Evolutionary conservation across 2,113 vertebrate species (phyloP).

Genomic region (Galemys pyrenaicus): DNA sequence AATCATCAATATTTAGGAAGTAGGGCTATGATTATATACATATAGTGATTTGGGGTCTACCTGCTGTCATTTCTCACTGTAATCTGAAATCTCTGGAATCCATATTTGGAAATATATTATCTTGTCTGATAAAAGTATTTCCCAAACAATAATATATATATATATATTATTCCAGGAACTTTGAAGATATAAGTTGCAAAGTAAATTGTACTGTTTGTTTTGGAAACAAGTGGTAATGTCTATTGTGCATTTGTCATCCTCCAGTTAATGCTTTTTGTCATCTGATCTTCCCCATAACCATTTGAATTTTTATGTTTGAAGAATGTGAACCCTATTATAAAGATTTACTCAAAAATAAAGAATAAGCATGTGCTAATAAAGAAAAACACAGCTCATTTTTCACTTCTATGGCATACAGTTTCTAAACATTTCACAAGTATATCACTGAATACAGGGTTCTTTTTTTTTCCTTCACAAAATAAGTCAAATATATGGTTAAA

Average conservation of each 20-base stretch:
- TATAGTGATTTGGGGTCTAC: not conserved
- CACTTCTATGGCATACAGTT: not conserved
- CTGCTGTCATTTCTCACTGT: not conserved
- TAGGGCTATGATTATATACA: not conserved
- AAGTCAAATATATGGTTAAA: not conserved
- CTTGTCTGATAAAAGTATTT: not conserved
- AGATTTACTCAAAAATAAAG: not conserved
- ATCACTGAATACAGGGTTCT: not conserved
- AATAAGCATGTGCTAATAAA: not conserved
- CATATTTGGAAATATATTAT: not conserved
- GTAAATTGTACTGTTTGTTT: not conserved
- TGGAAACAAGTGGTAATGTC: not conserved
- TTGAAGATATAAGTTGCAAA: not conserved
- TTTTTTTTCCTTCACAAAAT: not conserved
- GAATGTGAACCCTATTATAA: not conserved
- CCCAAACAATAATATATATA: not conserved
- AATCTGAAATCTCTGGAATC: not conserved
- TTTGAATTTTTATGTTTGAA: not conserved
- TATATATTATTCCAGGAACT: not conserved
- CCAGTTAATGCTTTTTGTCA: not conserved
- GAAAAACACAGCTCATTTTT: not conserved
- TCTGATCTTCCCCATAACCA: not conserved
- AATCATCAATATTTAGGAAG: not conserved
- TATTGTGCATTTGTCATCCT: not conserved
- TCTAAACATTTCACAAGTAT: not conserved